These are phyloP conservation scores for Rallus limicola DNA, from an alignment of 2,113 vertebrate genomes.

Conservation along the genomic window DNA sequence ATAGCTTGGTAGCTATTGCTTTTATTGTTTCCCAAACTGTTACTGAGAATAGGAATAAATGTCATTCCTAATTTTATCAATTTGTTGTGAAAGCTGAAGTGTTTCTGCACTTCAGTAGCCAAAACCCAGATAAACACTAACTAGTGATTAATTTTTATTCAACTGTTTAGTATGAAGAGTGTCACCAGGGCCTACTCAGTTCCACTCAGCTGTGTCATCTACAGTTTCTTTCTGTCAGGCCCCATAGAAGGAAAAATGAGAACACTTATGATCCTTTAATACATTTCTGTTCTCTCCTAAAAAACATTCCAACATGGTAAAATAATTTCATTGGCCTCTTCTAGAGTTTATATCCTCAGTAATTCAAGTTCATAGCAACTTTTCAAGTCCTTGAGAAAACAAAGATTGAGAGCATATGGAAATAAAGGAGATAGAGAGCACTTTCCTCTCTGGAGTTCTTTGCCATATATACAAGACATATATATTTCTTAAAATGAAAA, in stretches of 20 bases:
- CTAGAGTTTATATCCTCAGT: not conserved
- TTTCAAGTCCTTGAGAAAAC: not conserved
- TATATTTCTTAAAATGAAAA: not conserved
- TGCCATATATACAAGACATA: not conserved
- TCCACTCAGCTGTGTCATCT: not conserved
- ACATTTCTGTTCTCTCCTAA: not conserved
- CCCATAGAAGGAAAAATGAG: not conserved
- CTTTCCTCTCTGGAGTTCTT: not conserved
- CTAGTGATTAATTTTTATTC: not conserved
- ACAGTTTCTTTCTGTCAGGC: not conserved
- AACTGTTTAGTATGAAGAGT: not conserved
- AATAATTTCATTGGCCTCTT: not conserved
- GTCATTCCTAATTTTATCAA: not conserved
- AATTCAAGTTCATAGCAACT: not conserved
- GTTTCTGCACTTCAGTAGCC: not conserved
- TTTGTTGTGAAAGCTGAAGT: not conserved
- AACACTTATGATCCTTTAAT: not conserved
- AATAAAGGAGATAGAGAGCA: not conserved
- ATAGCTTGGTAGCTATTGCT: not conserved
- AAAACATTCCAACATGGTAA: not conserved
- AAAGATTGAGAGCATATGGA: not conserved
- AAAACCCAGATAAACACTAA: not conserved
- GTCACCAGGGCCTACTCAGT: not conserved
- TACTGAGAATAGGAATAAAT: not conserved
- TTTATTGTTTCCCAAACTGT: not conserved